phyloP scores from a whole-genome alignment of 2,888 invertebrate genomes.

The Chelonus formosanus region DNA sequence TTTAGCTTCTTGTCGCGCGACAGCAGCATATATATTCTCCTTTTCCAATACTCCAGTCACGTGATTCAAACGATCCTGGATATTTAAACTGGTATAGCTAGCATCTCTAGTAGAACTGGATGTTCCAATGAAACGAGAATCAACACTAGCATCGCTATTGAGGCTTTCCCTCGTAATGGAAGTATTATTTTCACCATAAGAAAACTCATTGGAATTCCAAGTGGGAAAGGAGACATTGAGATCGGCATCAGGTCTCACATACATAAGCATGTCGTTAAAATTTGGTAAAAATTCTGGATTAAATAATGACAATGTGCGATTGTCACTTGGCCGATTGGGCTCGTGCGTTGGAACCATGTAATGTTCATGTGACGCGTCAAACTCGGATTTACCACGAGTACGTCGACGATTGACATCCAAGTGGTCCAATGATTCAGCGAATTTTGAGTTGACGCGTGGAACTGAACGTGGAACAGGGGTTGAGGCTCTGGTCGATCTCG shows the following conservation, averaged over 20 bases:
- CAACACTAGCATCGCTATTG: slow-evolving; percentile 21
- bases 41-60: slow-evolving; percentile 20
- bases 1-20: slow-evolving; percentile 34
- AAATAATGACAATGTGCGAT: slow-evolving; percentile 56
- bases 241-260: slow-evolving; percentile 48
- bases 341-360: slow-evolving; percentile 46
- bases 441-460: slow-evolving; percentile 17
- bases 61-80: slow-evolving; percentile 15
- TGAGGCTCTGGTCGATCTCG: slow-evolving; percentile 26
- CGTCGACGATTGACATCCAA: slow-evolving; percentile 12
- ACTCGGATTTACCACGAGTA: slow-evolving; percentile 27
- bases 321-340: slow-evolving; percentile 42
- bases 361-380: slow-evolving; percentile 40
- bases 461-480: slow-evolving; percentile 21
- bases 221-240: slow-evolving; percentile 37
- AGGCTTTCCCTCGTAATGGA: slow-evolving; percentile 42
- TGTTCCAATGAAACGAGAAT: slow-evolving; percentile 25
- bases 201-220: slow-evolving; percentile 41
- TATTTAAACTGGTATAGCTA: slow-evolving; percentile 39
- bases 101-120: slow-evolving; percentile 31
- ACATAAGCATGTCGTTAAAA: slow-evolving; percentile 60
- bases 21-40: slow-evolving; percentile 42
- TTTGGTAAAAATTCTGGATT: slow-evolving; percentile 61
- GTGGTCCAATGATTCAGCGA: slow-evolving; percentile 16
- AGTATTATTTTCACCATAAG: slow-evolving; percentile 40